A percentile compares a stretch with the other conserved stretches of the same genome.
phyloP scores from a whole-genome alignment of 1,140 invertebrate species.

The Eueides isabella region DNA sequence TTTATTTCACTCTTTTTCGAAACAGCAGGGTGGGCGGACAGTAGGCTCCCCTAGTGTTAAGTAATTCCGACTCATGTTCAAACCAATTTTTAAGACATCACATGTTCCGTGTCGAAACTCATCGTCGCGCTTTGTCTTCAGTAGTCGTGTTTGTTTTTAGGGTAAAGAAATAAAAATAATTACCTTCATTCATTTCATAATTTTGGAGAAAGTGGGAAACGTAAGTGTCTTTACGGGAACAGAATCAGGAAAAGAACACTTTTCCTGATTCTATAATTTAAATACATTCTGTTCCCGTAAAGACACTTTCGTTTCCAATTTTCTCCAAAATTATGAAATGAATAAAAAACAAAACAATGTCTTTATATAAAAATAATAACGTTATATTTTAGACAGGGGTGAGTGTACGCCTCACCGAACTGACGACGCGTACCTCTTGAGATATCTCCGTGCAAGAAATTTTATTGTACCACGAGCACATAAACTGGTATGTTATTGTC shows the following conservation, averaged over 20 bases:
- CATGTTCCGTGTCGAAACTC: background rate
- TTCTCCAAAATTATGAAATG: too few relatives aligned
- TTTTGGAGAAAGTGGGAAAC: too few relatives aligned
- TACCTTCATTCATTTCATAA: too few relatives aligned
- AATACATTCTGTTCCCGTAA: too few relatives aligned
- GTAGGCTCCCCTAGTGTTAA: background rate
- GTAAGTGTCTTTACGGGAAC: too few relatives aligned
- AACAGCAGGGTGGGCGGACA: background rate
- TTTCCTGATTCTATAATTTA: too few relatives aligned
- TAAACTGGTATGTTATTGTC: slow-evolving; percentile 85
- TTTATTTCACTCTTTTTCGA: background rate
- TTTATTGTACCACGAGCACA: slow-evolving; percentile 91
- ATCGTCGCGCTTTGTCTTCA: background rate
- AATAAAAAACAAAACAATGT: too few relatives aligned
- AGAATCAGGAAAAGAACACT: too few relatives aligned
- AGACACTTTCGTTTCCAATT: too few relatives aligned
- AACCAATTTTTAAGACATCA: background rate
- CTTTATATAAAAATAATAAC: too few relatives aligned
- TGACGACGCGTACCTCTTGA: slow-evolving; percentile 91
- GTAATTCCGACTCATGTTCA: background rate
- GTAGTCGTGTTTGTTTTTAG: too few relatives aligned
- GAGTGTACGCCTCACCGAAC: slow-evolving; percentile 88
- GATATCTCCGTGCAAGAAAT: slow-evolving; percentile 91
- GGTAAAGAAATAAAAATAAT: too few relatives aligned
- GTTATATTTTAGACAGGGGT: slow-evolving; percentile 83